Base-by-base conservation (phyloP, 1,140 invertebrate genomes). In the Brachionus sp. region DNA sequence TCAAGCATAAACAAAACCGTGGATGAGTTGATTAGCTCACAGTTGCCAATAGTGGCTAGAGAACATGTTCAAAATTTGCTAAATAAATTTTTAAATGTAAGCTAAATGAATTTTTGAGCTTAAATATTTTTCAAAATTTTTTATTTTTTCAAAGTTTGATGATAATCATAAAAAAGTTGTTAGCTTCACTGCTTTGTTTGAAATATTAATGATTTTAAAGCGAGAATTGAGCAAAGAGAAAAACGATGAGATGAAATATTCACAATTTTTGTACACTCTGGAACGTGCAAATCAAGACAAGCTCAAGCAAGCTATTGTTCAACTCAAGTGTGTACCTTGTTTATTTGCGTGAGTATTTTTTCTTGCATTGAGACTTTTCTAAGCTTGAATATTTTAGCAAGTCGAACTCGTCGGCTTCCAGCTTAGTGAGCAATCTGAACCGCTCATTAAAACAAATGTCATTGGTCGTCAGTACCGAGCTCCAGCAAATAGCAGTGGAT, bases 211-310 rank as follows among this genome's bases (percentile, higher is more conserved):
- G 77, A 80, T 80, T 42, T 44, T 80, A 25, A 80, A 80, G 23
- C 12, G 77, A 39, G 77, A 80, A 66, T 66, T 80, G 25, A 62
- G 50, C 77, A 80, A 80, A 62, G 77, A 80, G 12, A 80, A 80
- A 80, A 80, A 62, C 6, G 77, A 80, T 44, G 77, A 80, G 33
- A 80, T 80, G 77, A 80, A 80, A 25, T 80, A 80, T 62, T 80
- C 77, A 37, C 77, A 80, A 23, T 80, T 80, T 66, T 66, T 80
- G 50, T 80, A 42, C 33, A 80, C 77, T 33, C 29, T 80, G 1
- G 77, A 80, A 23, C 77, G 77, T 42, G 77, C 77, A 1, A 80
- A 80, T 35, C 77, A 80, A 57, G 77, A 80, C 19, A 80, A 80
- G 37, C 50, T 80, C n/a, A 80, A 80, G 57, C 3, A 62, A 33